Conservation (phyloP, 2,113 vertebrate species). For the Sigmodon hispidus region DNA sequence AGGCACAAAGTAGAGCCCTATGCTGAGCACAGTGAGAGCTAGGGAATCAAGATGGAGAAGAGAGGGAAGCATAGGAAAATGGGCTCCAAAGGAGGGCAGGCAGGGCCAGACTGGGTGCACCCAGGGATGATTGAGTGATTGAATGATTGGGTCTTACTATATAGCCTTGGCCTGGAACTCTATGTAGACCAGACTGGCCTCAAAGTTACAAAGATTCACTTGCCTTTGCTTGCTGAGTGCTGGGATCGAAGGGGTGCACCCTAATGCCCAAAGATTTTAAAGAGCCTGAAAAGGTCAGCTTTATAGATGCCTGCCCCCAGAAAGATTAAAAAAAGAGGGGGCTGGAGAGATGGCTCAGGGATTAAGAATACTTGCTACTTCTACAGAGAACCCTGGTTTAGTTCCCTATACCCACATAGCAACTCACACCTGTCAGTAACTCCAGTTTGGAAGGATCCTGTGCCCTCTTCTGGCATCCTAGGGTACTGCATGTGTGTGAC, state of each 20-base stretch:
- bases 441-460: not conserved
- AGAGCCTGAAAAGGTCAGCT: not conserved
- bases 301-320: not conserved
- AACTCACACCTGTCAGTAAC: not conserved
- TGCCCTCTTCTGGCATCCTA: not conserved
- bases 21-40: not conserved
- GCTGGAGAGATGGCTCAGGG: not conserved
- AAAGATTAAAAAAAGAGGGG: not conserved
- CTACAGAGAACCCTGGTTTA: not conserved
- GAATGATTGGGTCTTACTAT: not conserved
- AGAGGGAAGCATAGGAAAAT: not conserved
- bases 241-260: no score
- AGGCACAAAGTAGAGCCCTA: not conserved
- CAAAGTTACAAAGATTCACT: not conserved
- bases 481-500: not conserved
- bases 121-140: not conserved
- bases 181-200: not conserved
- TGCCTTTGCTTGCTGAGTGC: not conserved
- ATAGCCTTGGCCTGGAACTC: not conserved
- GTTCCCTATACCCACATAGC: not conserved
- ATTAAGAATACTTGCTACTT: not conserved
- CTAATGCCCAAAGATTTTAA: not conserved
- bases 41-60: not conserved
- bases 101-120: not conserved
- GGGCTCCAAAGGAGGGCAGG: not conserved